Base-by-base conservation (phyloP, 2,113 vertebrate species). In the Ciconia boyciana region DNA sequence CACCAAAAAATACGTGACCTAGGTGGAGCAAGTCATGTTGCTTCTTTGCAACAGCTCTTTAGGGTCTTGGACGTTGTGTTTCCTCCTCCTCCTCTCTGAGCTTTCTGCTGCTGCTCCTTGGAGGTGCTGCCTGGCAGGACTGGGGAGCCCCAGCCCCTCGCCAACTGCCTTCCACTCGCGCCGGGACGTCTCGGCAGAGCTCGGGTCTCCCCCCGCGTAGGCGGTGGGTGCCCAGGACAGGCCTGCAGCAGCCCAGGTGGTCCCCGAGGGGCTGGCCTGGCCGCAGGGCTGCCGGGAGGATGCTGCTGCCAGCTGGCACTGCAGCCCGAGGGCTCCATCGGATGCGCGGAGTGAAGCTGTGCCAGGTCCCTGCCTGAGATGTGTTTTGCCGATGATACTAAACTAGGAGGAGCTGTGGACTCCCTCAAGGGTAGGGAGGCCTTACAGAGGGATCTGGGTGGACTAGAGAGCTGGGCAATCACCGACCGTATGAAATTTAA, bases 191-290 rank as follows among this genome's bases (percentile, higher is more conserved):
- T 44, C 18, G 17, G 32, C 51, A 41, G 51, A 44, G 4, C 34
- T 82, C 0, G 0, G 6, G 28, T 52, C 16, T 57, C 20, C 20
- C 46, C 43, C 48, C 26, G 4, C 1, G 7, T 7, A 11, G 29
- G 66, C 2, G 3, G 7, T 34, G 80, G 44, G 70, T 11, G 6
- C 17, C 34, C 32, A 7, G 69, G 25, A 6, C 8, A 8, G 39
- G 48, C 10, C 82, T 36, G 48, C 31, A 4, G 68, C 7, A 34
- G 43, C 31, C 16, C 32, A 7, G 68, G 46, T 0, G 5, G 36
- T 52, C 12, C 29, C 31, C 5, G 1, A 15, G 64, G 79, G 52
- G 34, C 61, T 21, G 36, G 31, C 24, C 48, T 13, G 48, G 29
- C 48, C 39, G 25, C 31, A 11, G 77, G 41, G 34, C 61, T 55